phyloP scores from a whole-genome alignment of 2,888 invertebrate species.

The Colostygia pectinataria region DNA sequence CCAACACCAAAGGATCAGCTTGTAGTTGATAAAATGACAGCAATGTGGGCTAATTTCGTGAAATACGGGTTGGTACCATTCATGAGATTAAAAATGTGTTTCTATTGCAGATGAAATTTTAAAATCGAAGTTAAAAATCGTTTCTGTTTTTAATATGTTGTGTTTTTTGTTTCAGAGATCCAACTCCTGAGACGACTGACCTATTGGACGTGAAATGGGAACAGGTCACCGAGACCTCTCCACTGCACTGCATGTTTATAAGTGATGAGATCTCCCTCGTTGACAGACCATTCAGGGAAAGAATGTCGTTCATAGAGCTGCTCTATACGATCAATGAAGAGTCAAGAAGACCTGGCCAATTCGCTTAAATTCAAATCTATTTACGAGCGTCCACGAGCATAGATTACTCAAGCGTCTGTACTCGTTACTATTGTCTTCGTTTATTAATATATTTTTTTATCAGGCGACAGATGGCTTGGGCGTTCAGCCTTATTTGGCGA shows the following conservation, averaged over 20 bases:
- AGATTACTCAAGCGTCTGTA: too few species aligned
- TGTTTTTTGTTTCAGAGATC: conserved; percentile 2
- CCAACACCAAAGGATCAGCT: conserved; percentile 44
- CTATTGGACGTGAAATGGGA: conserved; percentile 46
- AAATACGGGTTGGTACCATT: conserved; percentile 42
- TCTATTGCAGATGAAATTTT: too few species aligned
- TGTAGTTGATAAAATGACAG: conserved; percentile 49
- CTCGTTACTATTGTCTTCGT: too few species aligned
- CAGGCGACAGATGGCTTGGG: too few species aligned
- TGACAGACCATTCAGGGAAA: conserved; percentile 38
- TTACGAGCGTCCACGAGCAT: too few species aligned
- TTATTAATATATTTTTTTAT: too few species aligned
- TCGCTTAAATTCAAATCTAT: too few species aligned
- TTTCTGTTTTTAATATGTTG: background rate
- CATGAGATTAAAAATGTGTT: background rate
- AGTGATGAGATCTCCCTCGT: conserved; percentile 36
- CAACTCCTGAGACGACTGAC: conserved; percentile 36
- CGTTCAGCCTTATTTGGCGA: too few species aligned
- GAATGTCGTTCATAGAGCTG: conserved; percentile 46
- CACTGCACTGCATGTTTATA: conserved; percentile 38
- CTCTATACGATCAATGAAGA: conserved; percentile 36
- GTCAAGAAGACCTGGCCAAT: background rate
- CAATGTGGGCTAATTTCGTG: conserved; percentile 55
- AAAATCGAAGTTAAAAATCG: too few species aligned
- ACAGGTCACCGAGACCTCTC: conserved; percentile 30